Evolutionary conservation across 2,888 invertebrate species (phyloP).

Genomic region (Cephus spinipes): DNA sequence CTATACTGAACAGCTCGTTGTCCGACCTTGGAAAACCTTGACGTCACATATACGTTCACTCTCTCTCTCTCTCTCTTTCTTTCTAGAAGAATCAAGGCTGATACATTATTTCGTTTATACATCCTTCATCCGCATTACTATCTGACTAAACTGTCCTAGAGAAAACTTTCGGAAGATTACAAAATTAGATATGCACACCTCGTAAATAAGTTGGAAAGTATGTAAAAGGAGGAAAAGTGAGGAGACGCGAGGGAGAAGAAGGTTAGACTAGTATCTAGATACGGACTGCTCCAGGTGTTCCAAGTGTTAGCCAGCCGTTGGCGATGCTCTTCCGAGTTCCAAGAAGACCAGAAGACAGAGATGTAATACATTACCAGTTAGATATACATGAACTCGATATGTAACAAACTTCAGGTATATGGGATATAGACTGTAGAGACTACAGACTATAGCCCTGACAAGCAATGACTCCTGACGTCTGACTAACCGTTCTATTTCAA

Average conservation of each 20-base stretch:
- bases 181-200: not conserved
- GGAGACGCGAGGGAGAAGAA: not conserved
- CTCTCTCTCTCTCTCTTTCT: not conserved
- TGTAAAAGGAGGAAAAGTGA: not conserved
- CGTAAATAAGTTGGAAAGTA: not conserved
- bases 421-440: not conserved
- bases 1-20: not conserved
- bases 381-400: not conserved
- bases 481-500: slow-evolving; percentile 56
- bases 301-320: not conserved
- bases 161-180: not conserved
- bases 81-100: not conserved
- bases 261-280: not conserved
- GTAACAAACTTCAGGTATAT: not conserved
- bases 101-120: not conserved
- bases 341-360: not conserved
- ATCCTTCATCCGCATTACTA: not conserved
- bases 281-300: not conserved
- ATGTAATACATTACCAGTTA: not conserved
- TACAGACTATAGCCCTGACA: not conserved
- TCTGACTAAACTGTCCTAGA: not conserved
- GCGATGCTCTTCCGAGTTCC: not conserved
- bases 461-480: slow-evolving; percentile 42
- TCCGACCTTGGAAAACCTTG: not conserved
- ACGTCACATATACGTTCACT: not conserved